phyloP scores from a whole-genome alignment of 2,888 invertebrate species.

The Platycheirus albimanus region DNA sequence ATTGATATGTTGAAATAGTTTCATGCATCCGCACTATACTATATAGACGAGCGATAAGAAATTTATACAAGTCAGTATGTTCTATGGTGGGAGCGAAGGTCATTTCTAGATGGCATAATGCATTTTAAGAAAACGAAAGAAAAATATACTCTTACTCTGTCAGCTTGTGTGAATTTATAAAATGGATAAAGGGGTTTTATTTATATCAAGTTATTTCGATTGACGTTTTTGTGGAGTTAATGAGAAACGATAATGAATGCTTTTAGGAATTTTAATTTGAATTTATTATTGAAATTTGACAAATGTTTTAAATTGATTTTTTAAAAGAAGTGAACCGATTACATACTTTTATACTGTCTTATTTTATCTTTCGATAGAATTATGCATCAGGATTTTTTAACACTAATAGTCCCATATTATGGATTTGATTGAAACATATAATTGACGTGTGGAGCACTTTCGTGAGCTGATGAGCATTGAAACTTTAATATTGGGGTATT shows the following conservation, averaged over 20 bases:
- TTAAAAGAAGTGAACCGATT: too few species aligned
- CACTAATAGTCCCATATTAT: too few species aligned
- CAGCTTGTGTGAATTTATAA: constrained; percentile 2
- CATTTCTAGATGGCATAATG: constrained; percentile 23
- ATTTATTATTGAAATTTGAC: neutral
- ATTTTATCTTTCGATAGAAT: too few species aligned
- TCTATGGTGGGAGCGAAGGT: constrained; percentile 31
- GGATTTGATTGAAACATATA: too few species aligned
- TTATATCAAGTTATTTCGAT: neutral
- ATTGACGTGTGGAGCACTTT: too few species aligned
- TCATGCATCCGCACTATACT: constrained; percentile 20
- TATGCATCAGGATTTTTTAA: too few species aligned
- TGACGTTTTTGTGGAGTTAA: neutral
- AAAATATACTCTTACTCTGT: constrained; percentile 9
- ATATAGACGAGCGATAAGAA: constrained; percentile 16
- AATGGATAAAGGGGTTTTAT: neutral
- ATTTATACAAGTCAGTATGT: constrained; percentile 27
- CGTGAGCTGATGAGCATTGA: too few species aligned
- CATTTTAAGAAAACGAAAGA: neutral
- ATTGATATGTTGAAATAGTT: constrained; percentile 40
- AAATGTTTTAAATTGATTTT: too few species aligned
- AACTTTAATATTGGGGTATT: too few species aligned
- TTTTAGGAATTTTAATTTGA: neutral
- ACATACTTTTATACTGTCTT: too few species aligned
- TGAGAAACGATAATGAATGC: neutral